Conservation (phyloP, 1,140 invertebrate genomes). For the Listronotus bonariensis region DNA sequence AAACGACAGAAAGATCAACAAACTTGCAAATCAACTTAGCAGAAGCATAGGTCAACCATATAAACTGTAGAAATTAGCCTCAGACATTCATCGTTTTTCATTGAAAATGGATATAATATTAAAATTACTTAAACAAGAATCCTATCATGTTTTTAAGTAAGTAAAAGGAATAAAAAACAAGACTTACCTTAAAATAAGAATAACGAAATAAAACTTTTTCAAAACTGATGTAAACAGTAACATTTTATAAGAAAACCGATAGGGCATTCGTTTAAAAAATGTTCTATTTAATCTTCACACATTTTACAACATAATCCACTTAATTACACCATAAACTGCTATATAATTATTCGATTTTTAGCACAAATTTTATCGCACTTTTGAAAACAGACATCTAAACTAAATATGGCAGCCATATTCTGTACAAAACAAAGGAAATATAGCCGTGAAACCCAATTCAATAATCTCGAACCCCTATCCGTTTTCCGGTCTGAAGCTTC, state of each 20-base stretch:
- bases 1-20: conserved; percentile 15
- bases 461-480: conserved; percentile 51
- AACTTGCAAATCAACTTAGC: conserved; percentile 19
- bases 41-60: conserved; percentile 22
- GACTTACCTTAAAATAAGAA: conserved; percentile 50
- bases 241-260: conserved; percentile 49
- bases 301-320: conserved; percentile 45
- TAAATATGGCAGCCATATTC: conserved; percentile 58
- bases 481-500: conserved; percentile 50
- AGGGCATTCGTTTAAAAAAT: conserved; percentile 43
- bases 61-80: too few species aligned
- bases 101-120: too few species aligned
- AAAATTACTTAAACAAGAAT: too few species aligned
- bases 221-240: conserved; percentile 55
- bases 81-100: too few species aligned
- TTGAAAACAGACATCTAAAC: conserved; percentile 58
- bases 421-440: conserved; percentile 57
- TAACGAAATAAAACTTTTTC: conserved; percentile 46
- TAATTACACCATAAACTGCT: conserved; percentile 41
- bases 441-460: conserved; percentile 53
- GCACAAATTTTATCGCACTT: conserved; percentile 51
- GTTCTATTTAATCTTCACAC: conserved; percentile 46
- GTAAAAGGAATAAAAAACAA: conserved; percentile 23
- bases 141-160: background rate
- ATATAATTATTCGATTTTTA: conserved; percentile 47